phyloP scores from a whole-genome alignment of 2,797 vertebrate species.

The Sparus aurata region DNA sequence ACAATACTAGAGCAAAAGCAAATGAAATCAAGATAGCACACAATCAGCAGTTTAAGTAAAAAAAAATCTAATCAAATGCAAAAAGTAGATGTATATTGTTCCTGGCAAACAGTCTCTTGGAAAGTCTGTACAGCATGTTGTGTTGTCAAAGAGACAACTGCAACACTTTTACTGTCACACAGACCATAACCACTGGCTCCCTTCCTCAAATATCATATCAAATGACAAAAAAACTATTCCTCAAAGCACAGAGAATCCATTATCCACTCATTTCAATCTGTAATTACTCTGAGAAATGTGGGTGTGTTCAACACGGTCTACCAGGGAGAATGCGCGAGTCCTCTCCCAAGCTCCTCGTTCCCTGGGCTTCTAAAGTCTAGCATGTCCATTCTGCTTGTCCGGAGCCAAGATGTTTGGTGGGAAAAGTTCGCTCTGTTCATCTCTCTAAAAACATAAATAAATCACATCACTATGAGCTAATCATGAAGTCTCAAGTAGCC shows the following conservation, averaged over 20 bases:
- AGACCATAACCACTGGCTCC: conserved; percentile 46
- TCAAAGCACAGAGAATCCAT: conserved; percentile 64
- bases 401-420: conserved; percentile 85
- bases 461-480: conserved; percentile 86
- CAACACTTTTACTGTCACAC: conserved; percentile 34
- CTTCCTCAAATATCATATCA: conserved; percentile 59
- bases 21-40: conserved; percentile 25
- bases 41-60: conserved; percentile 19
- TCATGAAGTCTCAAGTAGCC: conserved; percentile 82
- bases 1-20: conserved; percentile 14
- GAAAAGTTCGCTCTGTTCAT: conserved; percentile 85
- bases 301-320: conserved; percentile 76
- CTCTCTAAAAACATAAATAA: conserved; percentile 87
- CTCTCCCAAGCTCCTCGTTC: conserved; percentile 70
- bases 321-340: conserved; percentile 71
- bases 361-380: conserved; percentile 69
- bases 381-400: conserved; percentile 74
- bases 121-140: conserved; percentile 2
- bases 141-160: conserved; percentile 31
- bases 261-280: conserved; percentile 76
- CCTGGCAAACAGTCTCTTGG: background rate
- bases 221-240: conserved; percentile 69
- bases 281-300: conserved; percentile 82
- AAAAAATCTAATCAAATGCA: conserved; percentile 30
- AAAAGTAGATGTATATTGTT: conserved; percentile 22